A percentile compares a stretch with the other conserved stretches of the same genome.
Conservation (phyloP, 2,797 vertebrate genomes). For the Tarsius wallacei region DNA sequence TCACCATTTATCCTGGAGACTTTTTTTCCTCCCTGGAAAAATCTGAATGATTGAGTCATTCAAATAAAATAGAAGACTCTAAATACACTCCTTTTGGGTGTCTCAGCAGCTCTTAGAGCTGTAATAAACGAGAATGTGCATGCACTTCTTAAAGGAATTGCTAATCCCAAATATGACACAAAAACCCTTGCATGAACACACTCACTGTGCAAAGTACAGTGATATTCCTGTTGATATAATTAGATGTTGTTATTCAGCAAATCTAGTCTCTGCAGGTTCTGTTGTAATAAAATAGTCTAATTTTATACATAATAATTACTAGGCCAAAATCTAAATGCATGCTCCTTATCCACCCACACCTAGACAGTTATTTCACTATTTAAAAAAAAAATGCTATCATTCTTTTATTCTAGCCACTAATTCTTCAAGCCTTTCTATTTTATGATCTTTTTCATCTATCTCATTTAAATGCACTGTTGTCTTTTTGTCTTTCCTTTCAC, state of each 20-base stretch:
- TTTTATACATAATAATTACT: constrained; percentile 66
- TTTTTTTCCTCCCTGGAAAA: constrained; percentile 46
- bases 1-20: constrained; percentile 38
- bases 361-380: constrained; percentile 27
- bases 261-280: constrained; percentile 51
- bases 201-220: constrained; percentile 36
- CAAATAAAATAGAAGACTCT: constrained; percentile 57
- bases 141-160: neutral
- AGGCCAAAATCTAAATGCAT: constrained; percentile 57
- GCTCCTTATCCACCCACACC: constrained; percentile 35
- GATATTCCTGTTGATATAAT: constrained; percentile 71
- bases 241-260: constrained; percentile 73
- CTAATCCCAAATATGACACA: constrained; percentile 3
- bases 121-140: neutral
- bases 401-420: constrained; percentile 25
- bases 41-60: constrained; percentile 57
- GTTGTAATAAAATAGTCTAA: constrained; percentile 72
- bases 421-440: constrained; percentile 35
- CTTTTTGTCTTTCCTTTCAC: constrained; percentile 4
- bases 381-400: constrained; percentile 69
- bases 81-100: constrained; percentile 18
- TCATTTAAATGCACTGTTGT: constrained; percentile 21
- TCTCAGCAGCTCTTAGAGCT: neutral
- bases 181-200: neutral
- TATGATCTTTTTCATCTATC: neutral